These are phyloP conservation scores for Antitype chi DNA, from an alignment of 2,888 invertebrate species.

Conservation along the genomic window DNA sequence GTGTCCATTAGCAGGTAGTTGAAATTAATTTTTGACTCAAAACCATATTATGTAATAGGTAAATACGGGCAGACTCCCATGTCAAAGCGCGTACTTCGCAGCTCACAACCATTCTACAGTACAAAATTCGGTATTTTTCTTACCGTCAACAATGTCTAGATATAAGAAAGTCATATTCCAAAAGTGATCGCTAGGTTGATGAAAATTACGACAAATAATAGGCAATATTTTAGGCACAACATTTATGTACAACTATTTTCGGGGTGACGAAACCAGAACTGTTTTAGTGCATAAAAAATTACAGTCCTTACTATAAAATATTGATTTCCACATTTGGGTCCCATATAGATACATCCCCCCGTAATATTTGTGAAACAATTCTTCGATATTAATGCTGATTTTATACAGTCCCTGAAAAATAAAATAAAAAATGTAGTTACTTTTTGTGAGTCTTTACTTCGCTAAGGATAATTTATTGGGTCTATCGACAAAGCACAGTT, in stretches of 20 bases:
- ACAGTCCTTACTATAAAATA: slow-evolving; percentile 22
- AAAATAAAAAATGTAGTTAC: too few relatives aligned
- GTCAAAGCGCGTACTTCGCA: too few relatives aligned
- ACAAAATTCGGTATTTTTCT: too few relatives aligned
- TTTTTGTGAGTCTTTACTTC: not conserved
- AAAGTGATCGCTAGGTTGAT: too few relatives aligned
- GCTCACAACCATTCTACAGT: too few relatives aligned
- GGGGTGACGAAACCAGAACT: slow-evolving; percentile 18
- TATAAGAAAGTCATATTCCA: too few relatives aligned
- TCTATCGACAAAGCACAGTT: not conserved
- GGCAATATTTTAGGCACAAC: not conserved
- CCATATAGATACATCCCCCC: slow-evolving; percentile 33
- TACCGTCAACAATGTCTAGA: too few relatives aligned
- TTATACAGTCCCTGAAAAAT: slow-evolving; percentile 24
- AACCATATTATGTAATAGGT: too few relatives aligned
- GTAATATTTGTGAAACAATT: slow-evolving; percentile 26
- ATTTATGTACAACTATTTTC: slow-evolving; percentile 4
- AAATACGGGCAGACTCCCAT: too few relatives aligned
- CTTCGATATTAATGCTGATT: slow-evolving; percentile 16
- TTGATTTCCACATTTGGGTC: slow-evolving; percentile 4
- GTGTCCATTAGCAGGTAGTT: too few relatives aligned
- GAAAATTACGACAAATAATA: not conserved
- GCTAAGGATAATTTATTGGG: not conserved
- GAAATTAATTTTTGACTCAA: too few relatives aligned
- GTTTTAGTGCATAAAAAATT: slow-evolving; percentile 23